Evolutionary conservation across 2,888 invertebrate species (phyloP).

Genomic region (Machimus rusticus): DNA sequence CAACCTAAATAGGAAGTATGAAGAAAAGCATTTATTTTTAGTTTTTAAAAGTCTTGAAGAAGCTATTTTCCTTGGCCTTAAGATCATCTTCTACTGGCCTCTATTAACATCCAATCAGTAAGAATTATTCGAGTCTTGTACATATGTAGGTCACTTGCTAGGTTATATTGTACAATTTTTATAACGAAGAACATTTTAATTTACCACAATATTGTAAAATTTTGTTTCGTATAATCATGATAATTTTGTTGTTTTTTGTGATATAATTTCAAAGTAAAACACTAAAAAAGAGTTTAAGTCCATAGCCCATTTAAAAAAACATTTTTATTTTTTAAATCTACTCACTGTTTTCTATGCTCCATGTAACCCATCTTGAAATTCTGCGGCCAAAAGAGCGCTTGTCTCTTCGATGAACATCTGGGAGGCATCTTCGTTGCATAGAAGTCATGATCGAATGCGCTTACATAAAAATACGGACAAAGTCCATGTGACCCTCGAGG

Average conservation of each 20-base stretch:
- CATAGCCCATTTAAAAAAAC: not conserved
- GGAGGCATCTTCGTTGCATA: constrained; percentile 55
- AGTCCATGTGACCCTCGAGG: constrained; percentile 56
- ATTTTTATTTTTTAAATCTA: not conserved
- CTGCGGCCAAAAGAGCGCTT: constrained; percentile 53
- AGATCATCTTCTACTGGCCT: not conserved
- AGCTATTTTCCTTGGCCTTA: not conserved
- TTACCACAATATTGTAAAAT: too few species aligned
- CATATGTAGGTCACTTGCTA: too few species aligned
- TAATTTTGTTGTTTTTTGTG: too few species aligned
- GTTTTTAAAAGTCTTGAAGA: not conserved
- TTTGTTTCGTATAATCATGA: not conserved
- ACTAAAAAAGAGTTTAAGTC: not conserved
- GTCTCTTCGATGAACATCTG: constrained; percentile 52
- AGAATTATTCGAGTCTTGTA: not conserved
- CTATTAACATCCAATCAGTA: not conserved
- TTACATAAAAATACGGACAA: constrained; percentile 59
- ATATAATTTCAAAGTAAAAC: not conserved
- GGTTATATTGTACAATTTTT: too few species aligned
- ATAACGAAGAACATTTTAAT: too few species aligned
- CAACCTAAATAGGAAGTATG: constrained; percentile 50
- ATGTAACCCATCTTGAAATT: constrained; percentile 59
- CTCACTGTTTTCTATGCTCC: constrained; percentile 54
- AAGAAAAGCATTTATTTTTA: not conserved
- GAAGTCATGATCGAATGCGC: constrained; percentile 59